Base-by-base conservation (phyloP, 2,797 vertebrate species). In the Pseudopleuronectes americanus region DNA sequence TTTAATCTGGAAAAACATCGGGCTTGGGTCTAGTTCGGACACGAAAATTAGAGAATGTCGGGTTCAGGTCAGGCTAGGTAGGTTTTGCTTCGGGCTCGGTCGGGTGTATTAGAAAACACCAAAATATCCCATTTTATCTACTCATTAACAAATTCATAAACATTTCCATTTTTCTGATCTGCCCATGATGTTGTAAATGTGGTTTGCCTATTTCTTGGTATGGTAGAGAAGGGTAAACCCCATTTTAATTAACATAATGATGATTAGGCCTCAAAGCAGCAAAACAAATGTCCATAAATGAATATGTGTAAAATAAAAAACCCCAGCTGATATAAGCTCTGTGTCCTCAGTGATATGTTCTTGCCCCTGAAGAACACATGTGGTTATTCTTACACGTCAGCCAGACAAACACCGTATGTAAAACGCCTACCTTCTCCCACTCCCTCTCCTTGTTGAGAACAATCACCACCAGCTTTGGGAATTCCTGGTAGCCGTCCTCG, bases 391-490 rank as follows among this genome's bases (percentile, higher is more conserved):
- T 26, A 4, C 17, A 38, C 2, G 26, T 16, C 13, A 28, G 3
- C 51, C 69, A 74, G 24, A 24, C 36, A 64, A 47, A 63, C 19
- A 21, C 47, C 33, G 65, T 14, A 47, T 22, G n/a, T 9, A 45
- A 24, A 28, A 61, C 36, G 36, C 95, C 91, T 94, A 97, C 97
- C 97, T 98, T 98, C 47, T 99, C 97, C 97, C 97, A 99, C 6
- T 96, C 93, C 1, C 97, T 93, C 1, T 98, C 95, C 57, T 97
- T 97, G 92, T 99, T 99, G 73, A 99, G 92, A 45, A 99, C 96
- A 0, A 98, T 97, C 87, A 98, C 96, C 89, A 97, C 97, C 86
- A 99, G 95, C 86, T 96, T 96, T 68, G 98, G 98, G 78, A 96
- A 92, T 9, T 96, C 96, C 89, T 99, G 98, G 72, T 99, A 99